These are phyloP conservation scores for Elgaria multicarinata DNA, from an alignment of 2,113 vertebrate genomes.

Conservation along the genomic window DNA sequence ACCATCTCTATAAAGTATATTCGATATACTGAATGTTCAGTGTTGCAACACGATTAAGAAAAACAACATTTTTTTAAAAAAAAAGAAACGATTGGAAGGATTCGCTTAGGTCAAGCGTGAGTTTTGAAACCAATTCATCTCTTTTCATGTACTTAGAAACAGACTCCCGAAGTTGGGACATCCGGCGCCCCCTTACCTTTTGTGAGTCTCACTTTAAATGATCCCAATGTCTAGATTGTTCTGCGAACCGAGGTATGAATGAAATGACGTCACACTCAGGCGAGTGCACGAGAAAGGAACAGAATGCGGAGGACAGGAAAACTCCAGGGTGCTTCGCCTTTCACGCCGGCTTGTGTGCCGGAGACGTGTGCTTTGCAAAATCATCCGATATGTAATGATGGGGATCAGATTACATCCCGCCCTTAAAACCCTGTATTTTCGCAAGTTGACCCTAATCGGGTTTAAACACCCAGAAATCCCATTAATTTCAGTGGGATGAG, in stretches of 20 bases:
- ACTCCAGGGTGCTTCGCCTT: background rate
- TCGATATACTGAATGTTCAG: background rate
- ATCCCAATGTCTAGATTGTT: background rate
- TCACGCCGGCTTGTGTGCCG: background rate
- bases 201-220: background rate
- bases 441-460: background rate
- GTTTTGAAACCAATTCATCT: background rate
- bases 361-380: background rate
- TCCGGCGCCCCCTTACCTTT: background rate
- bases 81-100: background rate
- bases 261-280: conserved; percentile 5
- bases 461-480: background rate
- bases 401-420: background rate
- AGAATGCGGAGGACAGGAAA: background rate
- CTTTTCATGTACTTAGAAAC: background rate
- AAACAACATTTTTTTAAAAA: background rate
- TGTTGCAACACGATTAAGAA: background rate
- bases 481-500: background rate
- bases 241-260: background rate
- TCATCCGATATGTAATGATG: background rate
- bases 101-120: background rate
- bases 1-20: background rate
- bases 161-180: background rate
- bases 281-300: background rate
- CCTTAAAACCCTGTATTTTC: background rate